A percentile compares a stretch with the other conserved stretches of the same genome.
These are phyloP conservation scores for Amiota communis DNA, from an alignment of 2,888 invertebrate species.

Conservation along the genomic window DNA sequence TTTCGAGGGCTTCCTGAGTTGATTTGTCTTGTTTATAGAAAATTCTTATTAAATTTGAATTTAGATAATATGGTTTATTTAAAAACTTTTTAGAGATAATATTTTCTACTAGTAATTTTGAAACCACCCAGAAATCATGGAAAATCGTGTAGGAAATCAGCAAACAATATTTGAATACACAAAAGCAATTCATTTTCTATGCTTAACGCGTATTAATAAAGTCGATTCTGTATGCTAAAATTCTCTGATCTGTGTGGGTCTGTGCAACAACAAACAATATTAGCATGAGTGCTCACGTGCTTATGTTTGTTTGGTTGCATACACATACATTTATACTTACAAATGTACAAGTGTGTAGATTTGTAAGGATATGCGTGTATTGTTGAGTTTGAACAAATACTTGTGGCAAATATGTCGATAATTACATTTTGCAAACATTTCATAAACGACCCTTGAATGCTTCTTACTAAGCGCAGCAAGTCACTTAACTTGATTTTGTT, in stretches of 20 bases:
- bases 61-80: not conserved
- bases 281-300: slow-evolving; percentile 38
- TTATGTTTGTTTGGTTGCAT: slow-evolving; percentile 1
- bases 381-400: slow-evolving; percentile 50
- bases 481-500: slow-evolving; percentile 8
- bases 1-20: too few relatives aligned
- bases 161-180: slow-evolving; percentile 21
- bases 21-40: too few relatives aligned
- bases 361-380: slow-evolving; percentile 35
- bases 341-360: not conserved
- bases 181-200: slow-evolving; percentile 13
- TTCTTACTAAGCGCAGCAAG: not conserved
- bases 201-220: slow-evolving; percentile 30
- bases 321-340: slow-evolving; percentile 25
- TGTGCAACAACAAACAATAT: not conserved
- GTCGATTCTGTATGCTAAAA: not conserved
- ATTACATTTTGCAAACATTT: slow-evolving; percentile 56
- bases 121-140: not conserved
- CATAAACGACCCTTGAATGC: slow-evolving; percentile 26
- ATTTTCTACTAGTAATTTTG: too few relatives aligned
- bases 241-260: too few relatives aligned
- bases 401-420: slow-evolving; percentile 60
- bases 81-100: too few relatives aligned
- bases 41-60: too few relatives aligned
- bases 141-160: slow-evolving; percentile 15